A percentile compares a stretch with the other conserved stretches of the same genome.
phyloP scores from a whole-genome alignment of 2,113 vertebrate species.

The Microcebus lehilahytsara region DNA sequence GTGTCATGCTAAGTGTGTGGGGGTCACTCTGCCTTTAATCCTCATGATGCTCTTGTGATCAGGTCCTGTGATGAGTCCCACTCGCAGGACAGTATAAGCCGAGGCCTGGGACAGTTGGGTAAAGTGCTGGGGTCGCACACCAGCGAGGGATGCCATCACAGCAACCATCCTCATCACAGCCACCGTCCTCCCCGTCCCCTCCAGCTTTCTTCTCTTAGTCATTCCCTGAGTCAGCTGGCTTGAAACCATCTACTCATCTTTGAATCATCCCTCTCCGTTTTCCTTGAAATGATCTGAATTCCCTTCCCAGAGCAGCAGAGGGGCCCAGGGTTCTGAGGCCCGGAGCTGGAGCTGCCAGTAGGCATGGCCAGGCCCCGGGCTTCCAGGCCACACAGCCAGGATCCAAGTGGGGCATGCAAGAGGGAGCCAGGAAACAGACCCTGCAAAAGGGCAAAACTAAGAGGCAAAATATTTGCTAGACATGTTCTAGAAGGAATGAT shows the following conservation, averaged over 20 bases:
- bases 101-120: background rate
- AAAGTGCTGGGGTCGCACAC: too few relatives aligned
- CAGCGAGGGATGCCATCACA: background rate
- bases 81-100: background rate
- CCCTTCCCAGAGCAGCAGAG: background rate
- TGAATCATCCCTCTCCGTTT: background rate
- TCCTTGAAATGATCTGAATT: conserved; percentile 24
- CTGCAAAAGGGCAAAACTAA: background rate
- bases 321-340: background rate
- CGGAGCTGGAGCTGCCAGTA: background rate
- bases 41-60: background rate
- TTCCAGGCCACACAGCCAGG: background rate
- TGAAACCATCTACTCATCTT: background rate
- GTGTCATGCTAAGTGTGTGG: background rate
- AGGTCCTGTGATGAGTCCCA: background rate
- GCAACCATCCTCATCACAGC: too few relatives aligned
- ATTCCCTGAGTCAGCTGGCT: conserved; percentile 34
- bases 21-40: background rate
- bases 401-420: background rate
- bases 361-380: background rate
- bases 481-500: background rate
- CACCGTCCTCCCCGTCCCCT: too few relatives aligned
- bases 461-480: background rate
- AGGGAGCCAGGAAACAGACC: background rate
- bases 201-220: background rate